Base-by-base conservation (phyloP, 2,888 invertebrate genomes). In the Lordiphosa fenestrarum region DNA sequence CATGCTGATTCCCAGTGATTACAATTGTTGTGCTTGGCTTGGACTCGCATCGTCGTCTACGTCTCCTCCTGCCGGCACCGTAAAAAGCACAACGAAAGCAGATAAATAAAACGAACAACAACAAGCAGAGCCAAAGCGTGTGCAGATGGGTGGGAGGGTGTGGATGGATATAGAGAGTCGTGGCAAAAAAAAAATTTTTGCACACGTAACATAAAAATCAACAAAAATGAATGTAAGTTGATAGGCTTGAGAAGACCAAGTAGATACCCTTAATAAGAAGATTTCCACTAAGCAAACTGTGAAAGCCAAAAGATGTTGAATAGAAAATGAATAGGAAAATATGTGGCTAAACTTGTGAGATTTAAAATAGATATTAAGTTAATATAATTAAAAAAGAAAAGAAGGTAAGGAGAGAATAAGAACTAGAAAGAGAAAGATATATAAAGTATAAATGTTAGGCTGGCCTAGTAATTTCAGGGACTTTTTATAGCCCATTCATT, bases 1-100 rank as follows among this genome's bases (percentile, higher is more conserved):
- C 80, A 80, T 81, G 80, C 80, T 80, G 80, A 80, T 80, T 83
- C 80, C 68, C 80, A 83, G 80, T 83, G 80, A 80, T 80, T 80
- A 80, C 80, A 83, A 80, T 74, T 80, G 84, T 76, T 82, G 78
- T 74, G 57, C 69, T 66, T 47, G 52, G 42, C 35, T 51, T 38
- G 25, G 23, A 23, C 51, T 47, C 52, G 51, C 58, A 53, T 51
- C 37, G 15, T 25, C 40, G 15, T 25, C 40, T 19, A 25, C 59
- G 25, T 42, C 30, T 42, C 37, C 42, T 40, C 9, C 38, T 46
- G 39, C 57, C 64, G 73, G 62, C 58, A 46, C 57, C 52, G 76
- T 71, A 72, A 78, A 82, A 71, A 72, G 76, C 69, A 72, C 75
- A 78, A 54, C 70, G 62, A 69, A 74, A 53, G 65, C 71, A 66